A percentile compares a stretch with the other conserved stretches of the same genome.
These are phyloP conservation scores for Drosophila burlai DNA, from an alignment of 1,140 invertebrate genomes.

Conservation along the genomic window DNA sequence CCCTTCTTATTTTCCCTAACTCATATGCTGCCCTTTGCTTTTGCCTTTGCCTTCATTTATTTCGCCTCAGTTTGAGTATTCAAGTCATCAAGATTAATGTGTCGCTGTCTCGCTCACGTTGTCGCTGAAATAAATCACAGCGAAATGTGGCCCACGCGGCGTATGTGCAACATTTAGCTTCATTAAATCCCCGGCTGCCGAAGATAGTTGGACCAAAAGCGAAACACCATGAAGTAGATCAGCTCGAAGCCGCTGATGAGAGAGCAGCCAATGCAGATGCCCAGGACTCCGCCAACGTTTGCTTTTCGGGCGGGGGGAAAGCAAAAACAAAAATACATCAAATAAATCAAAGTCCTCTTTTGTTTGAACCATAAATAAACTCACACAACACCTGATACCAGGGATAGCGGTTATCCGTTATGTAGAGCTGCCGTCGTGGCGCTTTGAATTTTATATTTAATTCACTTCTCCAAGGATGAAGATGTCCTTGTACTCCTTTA, in stretches of 20 bases:
- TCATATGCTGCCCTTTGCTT: background rate
- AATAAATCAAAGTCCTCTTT: conserved; percentile 7
- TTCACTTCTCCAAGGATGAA: conserved; percentile 45
- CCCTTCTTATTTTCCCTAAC: background rate
- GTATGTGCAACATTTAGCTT: conserved; percentile 63
- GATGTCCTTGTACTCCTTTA: conserved; percentile 24
- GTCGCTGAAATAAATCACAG: conserved; percentile 66
- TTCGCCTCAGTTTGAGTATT: conserved; percentile 24
- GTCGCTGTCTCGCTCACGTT: conserved; percentile 40
- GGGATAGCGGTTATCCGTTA: conserved; percentile 23
- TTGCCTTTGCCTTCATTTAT: conserved; percentile 30
- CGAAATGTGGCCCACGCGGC: conserved; percentile 60
- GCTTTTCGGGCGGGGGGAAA: conserved; percentile 14
- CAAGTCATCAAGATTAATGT: conserved; percentile 54
- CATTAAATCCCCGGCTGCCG: conserved; percentile 36
- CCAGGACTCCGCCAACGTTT: conserved; percentile 62
- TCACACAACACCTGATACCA: conserved; percentile 54
- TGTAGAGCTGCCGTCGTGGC: conserved; percentile 16
- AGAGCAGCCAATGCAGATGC: conserved; percentile 71
- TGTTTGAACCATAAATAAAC: background rate
- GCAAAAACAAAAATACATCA: background rate
- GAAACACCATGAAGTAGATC: conserved; percentile 66
- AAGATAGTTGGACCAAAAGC: conserved; percentile 60
- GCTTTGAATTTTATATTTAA: conserved; percentile 20
- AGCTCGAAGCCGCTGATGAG: conserved; percentile 70